These are phyloP conservation scores for Catharus ustulatus DNA, from an alignment of 2,797 vertebrate species.

Conservation along the genomic window DNA sequence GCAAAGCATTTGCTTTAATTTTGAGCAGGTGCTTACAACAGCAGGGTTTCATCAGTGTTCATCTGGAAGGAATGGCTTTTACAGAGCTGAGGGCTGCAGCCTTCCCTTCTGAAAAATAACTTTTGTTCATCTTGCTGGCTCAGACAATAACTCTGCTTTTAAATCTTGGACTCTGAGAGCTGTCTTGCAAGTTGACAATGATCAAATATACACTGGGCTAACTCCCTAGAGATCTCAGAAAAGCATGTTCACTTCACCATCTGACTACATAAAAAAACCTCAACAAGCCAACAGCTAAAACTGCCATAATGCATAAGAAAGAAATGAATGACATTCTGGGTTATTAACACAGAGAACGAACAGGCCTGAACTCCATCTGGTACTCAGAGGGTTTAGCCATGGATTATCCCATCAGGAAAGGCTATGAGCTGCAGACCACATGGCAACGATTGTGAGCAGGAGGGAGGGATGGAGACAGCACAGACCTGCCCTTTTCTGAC, in stretches of 20 bases:
- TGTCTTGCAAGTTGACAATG: constrained; percentile 3
- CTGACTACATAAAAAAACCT: neutral
- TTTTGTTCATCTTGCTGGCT: constrained; percentile 5
- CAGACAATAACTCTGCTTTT: neutral
- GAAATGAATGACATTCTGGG: constrained; percentile 41
- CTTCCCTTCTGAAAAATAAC: constrained; percentile 1
- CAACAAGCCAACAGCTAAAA: neutral
- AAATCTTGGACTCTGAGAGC: neutral
- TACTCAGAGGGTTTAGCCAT: constrained; percentile 34
- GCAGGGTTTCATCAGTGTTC: neutral
- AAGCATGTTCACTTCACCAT: constrained; percentile 14
- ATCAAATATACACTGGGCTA: neutral
- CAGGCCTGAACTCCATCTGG: constrained; percentile 52
- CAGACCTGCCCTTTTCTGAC: constrained; percentile 55
- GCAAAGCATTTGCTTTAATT: neutral
- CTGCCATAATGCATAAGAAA: constrained; percentile 6
- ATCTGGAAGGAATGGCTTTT: neutral
- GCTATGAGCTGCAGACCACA: constrained; percentile 16
- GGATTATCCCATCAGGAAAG: constrained; percentile 65
- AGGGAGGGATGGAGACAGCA: neutral
- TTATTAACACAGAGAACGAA: constrained; percentile 26
- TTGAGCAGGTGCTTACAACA: constrained; percentile 22
- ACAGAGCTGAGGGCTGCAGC: neutral
- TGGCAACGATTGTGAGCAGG: constrained; percentile 9
- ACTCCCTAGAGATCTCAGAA: constrained; percentile 16